Evolutionary conservation across 2,797 vertebrate species (phyloP).

Genomic region (Leptatherina wallacei): DNA sequence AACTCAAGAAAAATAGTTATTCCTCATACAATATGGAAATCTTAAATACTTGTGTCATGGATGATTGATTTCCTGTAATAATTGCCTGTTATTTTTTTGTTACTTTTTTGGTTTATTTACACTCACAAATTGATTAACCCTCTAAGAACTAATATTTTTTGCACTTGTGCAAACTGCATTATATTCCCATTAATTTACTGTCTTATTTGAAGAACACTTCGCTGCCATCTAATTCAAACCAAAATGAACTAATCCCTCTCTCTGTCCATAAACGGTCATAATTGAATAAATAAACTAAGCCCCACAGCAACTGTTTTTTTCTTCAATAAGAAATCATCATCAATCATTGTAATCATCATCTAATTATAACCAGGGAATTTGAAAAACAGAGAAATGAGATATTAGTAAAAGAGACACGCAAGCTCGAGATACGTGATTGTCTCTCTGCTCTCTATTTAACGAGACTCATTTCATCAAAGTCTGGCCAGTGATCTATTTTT

Average conservation of each 20-base stretch:
- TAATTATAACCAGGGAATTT: slow-evolving; percentile 16
- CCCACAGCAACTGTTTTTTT: slow-evolving; percentile 11
- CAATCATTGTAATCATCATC: slow-evolving; percentile 24
- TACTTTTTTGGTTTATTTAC: neutral
- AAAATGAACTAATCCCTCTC: slow-evolving; percentile 16
- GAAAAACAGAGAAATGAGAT: slow-evolving; percentile 31
- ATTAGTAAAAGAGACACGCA: slow-evolving; percentile 45
- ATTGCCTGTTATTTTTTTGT: too few relatives aligned
- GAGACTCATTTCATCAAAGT: slow-evolving; percentile 53
- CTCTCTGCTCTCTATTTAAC: slow-evolving; percentile 41
- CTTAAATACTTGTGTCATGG: too few relatives aligned
- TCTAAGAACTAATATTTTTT: neutral
- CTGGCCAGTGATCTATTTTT: slow-evolving; percentile 66
- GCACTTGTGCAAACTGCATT: neutral
- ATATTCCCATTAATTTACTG: neutral
- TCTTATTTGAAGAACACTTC: neutral
- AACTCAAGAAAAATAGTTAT: too few relatives aligned
- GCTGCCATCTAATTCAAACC: neutral
- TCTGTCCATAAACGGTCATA: slow-evolving; percentile 2
- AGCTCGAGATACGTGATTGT: slow-evolving; percentile 34
- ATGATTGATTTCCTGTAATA: neutral
- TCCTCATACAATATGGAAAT: too few relatives aligned
- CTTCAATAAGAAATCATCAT: slow-evolving; percentile 30
- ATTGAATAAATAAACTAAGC: slow-evolving; percentile 12
- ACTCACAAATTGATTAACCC: neutral